Evolutionary conservation across 2,797 vertebrate species (phyloP).

Genomic region (Amphiprion clarkii): DNA sequence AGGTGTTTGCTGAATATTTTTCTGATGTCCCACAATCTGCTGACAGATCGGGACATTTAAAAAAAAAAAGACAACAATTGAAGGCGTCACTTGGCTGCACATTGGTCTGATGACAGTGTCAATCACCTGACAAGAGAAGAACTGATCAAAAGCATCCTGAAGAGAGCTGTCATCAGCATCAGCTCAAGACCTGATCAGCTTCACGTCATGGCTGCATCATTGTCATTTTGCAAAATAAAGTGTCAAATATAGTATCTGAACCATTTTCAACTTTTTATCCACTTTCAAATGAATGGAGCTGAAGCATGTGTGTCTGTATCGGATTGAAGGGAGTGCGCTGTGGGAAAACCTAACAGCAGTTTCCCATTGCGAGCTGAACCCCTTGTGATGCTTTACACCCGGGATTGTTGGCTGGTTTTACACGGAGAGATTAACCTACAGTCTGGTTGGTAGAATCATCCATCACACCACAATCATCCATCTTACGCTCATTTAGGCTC

Average conservation of each 20-base stretch:
- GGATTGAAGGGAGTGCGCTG: conserved; percentile 22
- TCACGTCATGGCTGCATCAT: neutral
- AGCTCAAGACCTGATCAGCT: neutral
- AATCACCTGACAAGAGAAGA: neutral
- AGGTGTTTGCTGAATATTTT: conserved; percentile 4
- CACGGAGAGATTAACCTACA: conserved; percentile 22
- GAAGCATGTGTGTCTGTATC: conserved; percentile 59
- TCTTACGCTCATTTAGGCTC: too few relatives aligned
- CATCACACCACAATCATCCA: too few relatives aligned
- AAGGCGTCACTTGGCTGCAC: conserved; percentile 16
- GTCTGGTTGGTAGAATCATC: neutral
- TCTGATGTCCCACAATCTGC: conserved; percentile 13
- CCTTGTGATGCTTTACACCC: conserved; percentile 33
- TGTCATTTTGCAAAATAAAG: neutral
- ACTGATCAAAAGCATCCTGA: neutral
- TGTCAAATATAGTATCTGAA: neutral
- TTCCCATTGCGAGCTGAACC: conserved; percentile 60
- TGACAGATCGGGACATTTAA: neutral
- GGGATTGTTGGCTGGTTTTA: conserved; percentile 20
- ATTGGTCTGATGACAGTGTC: neutral
- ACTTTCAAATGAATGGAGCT: conserved; percentile 48
- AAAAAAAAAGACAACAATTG: neutral
- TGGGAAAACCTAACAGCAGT: conserved; percentile 58
- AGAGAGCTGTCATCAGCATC: neutral
- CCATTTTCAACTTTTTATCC: conserved; percentile 59